Evolutionary conservation across 2,113 vertebrate species (phyloP).

Genomic region (Ginglymostoma cirratum): DNA sequence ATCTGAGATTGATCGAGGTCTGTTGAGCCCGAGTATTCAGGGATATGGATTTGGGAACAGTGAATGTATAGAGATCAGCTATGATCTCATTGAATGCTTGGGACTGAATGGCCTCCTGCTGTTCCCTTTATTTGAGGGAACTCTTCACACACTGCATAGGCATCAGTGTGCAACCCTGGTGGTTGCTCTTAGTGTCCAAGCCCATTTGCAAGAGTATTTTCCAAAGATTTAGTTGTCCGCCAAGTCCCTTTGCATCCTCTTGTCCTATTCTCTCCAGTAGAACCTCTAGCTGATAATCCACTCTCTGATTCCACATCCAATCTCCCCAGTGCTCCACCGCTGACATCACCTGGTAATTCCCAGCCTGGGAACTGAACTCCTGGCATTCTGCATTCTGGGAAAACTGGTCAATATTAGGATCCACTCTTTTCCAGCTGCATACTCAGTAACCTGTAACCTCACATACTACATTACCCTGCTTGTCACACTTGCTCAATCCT

Average conservation of each 20-base stretch:
- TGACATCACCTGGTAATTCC: neutral
- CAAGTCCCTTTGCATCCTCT: neutral
- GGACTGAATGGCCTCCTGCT: neutral
- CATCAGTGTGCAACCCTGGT: neutral
- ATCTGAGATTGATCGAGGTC: neutral
- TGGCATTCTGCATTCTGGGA: neutral
- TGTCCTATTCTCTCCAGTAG: neutral
- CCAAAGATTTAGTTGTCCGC: neutral
- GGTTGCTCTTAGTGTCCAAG: neutral
- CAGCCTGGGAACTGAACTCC: neutral
- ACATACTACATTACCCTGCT: neutral
- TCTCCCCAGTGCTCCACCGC: neutral
- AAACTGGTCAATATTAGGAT: neutral
- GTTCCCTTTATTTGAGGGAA: neutral
- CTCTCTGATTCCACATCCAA: neutral
- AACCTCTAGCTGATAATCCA: neutral
- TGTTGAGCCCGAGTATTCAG: neutral
- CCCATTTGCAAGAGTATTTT: neutral
- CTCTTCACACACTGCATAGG: neutral
- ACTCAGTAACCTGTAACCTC: neutral
- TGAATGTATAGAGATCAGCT: neutral
- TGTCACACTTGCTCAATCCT: neutral
- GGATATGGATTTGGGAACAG: neutral
- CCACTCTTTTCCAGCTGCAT: too few species aligned
- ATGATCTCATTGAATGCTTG: neutral